Percentiles rank a stretch among this genome's conserved stretches.
phyloP scores from a whole-genome alignment of 2,888 invertebrate genomes.

The Phalangium opilio region DNA sequence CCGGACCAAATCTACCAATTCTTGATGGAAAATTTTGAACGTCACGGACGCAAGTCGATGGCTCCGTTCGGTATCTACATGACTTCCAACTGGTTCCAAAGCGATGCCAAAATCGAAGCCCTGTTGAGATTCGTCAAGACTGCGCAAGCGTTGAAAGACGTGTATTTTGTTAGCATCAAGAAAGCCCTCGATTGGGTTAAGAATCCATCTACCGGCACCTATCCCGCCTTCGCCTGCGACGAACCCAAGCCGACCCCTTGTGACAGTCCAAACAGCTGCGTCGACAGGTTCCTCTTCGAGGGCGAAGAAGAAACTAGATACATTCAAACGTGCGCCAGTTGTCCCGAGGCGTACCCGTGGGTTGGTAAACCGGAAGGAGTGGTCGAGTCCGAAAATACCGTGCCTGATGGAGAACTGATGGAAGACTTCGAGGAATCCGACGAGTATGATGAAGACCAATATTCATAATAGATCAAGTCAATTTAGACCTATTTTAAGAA shows the following conservation, averaged over 20 bases:
- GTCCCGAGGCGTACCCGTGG: too few species aligned
- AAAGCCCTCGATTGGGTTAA: constrained; percentile 69
- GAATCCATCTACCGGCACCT: constrained; percentile 45
- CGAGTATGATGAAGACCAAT: too few species aligned
- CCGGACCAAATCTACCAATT: constrained; percentile 53
- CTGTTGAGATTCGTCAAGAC: constrained; percentile 58
- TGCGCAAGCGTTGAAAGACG: constrained; percentile 45
- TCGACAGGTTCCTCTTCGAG: too few species aligned
- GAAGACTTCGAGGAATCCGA: too few species aligned
- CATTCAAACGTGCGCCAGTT: constrained; percentile 62
- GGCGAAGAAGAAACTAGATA: constrained; percentile 34
- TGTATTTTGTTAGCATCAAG: constrained; percentile 62
- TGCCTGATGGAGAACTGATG: too few species aligned
- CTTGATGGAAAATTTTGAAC: constrained; percentile 60
- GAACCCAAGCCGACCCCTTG: constrained; percentile 50
- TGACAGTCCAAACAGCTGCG: constrained; percentile 51
- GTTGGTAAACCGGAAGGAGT: too few species aligned
- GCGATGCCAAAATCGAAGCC: constrained; percentile 50
- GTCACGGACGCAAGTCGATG: constrained; percentile 60
- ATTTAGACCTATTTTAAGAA: too few species aligned
- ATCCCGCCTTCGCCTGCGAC: not conserved
- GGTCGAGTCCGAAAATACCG: too few species aligned
- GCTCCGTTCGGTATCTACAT: constrained; percentile 72
- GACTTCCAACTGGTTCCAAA: constrained; percentile 68
- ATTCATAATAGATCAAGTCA: too few species aligned